These are phyloP conservation scores for Garrulus glandarius DNA, from an alignment of 2,797 vertebrate species.

Conservation along the genomic window DNA sequence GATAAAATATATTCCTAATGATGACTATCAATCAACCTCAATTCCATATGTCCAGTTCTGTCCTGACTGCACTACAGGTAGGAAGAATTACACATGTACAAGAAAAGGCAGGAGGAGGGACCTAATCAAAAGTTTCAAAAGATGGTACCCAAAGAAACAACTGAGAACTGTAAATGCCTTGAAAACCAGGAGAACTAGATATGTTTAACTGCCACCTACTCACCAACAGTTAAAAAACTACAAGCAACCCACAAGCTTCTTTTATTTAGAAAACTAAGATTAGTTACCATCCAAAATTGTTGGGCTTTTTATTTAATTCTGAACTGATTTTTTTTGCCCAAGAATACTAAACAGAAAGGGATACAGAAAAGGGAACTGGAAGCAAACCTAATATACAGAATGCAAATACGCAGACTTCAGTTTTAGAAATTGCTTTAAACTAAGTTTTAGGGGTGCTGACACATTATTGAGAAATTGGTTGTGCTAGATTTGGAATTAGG, in stretches of 20 bases:
- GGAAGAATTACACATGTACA: not conserved
- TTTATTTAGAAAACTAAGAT: conserved; percentile 34
- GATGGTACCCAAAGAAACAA: not conserved
- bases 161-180: not conserved
- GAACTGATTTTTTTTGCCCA: not conserved
- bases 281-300: not conserved
- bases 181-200: not conserved
- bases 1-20: not conserved
- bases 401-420: not conserved
- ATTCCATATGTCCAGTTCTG: not conserved
- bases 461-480: not conserved
- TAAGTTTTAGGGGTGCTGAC: not conserved
- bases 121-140: not conserved
- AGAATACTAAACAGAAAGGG: not conserved
- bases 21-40: not conserved
- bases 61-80: not conserved
- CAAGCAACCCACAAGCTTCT: conserved; percentile 1
- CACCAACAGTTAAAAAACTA: not conserved
- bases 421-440: not conserved
- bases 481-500: not conserved
- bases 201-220: conserved; percentile 27
- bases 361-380: not conserved
- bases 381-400: not conserved
- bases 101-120: not conserved
- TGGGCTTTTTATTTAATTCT: not conserved